Conservation (phyloP, 2,888 invertebrate species). For the Athalia circularis region DNA sequence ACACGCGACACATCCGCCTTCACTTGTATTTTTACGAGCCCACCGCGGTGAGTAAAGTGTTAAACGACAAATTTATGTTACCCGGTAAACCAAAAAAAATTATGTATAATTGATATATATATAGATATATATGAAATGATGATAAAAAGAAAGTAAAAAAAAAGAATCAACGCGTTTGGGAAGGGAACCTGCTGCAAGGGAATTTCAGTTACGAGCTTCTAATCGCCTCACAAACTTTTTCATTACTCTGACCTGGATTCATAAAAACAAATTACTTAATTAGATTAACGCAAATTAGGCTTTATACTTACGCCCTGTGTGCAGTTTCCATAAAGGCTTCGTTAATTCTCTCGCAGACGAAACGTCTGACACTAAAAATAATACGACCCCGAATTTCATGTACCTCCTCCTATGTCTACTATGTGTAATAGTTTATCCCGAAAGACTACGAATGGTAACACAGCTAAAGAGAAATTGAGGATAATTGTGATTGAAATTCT, state of each 20-base stretch:
- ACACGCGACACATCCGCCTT: slow-evolving; percentile 29
- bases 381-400: background rate
- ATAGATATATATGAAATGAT: too few species aligned
- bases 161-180: background rate
- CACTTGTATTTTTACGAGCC: slow-evolving; percentile 40
- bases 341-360: background rate
- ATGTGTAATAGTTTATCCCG: too few species aligned
- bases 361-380: slow-evolving; percentile 21
- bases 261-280: slow-evolving; percentile 40
- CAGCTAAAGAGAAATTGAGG: too few species aligned
- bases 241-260: slow-evolving; percentile 44
- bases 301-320: slow-evolving; percentile 15
- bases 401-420: too few species aligned
- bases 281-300: slow-evolving; percentile 41
- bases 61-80: slow-evolving; percentile 40
- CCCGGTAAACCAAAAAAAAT: background rate
- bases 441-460: too few species aligned
- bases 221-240: slow-evolving; percentile 42
- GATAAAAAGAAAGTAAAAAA: too few species aligned
- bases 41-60: slow-evolving; percentile 38
- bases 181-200: slow-evolving; percentile 14
- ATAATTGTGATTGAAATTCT: too few species aligned
- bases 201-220: slow-evolving; percentile 44
- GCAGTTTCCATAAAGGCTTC: background rate
- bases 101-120: background rate